These are phyloP conservation scores for Paragorgia papillata DNA, from an alignment of 92 coral and sea anemone species.

Conservation along the genomic window DNA sequence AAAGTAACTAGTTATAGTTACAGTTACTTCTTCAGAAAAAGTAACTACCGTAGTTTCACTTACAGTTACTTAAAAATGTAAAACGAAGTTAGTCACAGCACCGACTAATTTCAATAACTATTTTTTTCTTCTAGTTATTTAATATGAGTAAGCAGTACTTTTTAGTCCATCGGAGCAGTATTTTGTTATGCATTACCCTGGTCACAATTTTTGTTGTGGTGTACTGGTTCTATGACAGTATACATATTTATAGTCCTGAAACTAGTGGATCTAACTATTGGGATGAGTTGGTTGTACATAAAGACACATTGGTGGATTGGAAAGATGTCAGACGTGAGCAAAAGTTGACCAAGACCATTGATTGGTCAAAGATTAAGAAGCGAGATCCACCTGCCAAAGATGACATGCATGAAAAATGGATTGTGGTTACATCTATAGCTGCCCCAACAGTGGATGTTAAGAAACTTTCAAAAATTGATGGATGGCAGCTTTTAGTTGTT, in stretches of 20 bases:
- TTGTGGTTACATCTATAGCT: conserved; percentile 39
- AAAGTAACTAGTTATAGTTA: too few relatives aligned
- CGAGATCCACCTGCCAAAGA: background rate
- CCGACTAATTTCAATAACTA: too few relatives aligned
- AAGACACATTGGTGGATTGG: conserved; percentile 32
- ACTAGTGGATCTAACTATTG: too few relatives aligned
- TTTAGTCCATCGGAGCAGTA: background rate
- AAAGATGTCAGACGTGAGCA: background rate
- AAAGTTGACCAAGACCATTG: conserved; percentile 1
- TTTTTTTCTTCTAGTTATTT: background rate
- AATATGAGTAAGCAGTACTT: background rate
- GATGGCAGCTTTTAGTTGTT: conserved; percentile 40
- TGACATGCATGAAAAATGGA: conserved; percentile 37
- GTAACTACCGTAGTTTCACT: too few relatives aligned
- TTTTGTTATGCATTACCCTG: background rate
- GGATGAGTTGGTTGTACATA: background rate
- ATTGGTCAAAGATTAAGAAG: conserved; percentile 32
- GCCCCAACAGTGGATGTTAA: conserved; percentile 32
- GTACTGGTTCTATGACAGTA: background rate
- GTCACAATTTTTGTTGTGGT: background rate
- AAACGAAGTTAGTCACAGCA: too few relatives aligned
- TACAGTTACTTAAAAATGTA: too few relatives aligned
- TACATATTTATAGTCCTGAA: too few relatives aligned
- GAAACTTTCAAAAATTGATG: conserved; percentile 16
- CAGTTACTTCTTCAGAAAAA: too few relatives aligned